phyloP scores from a whole-genome alignment of 2,113 vertebrate genomes.

The Ranitomeya imitator region DNA sequence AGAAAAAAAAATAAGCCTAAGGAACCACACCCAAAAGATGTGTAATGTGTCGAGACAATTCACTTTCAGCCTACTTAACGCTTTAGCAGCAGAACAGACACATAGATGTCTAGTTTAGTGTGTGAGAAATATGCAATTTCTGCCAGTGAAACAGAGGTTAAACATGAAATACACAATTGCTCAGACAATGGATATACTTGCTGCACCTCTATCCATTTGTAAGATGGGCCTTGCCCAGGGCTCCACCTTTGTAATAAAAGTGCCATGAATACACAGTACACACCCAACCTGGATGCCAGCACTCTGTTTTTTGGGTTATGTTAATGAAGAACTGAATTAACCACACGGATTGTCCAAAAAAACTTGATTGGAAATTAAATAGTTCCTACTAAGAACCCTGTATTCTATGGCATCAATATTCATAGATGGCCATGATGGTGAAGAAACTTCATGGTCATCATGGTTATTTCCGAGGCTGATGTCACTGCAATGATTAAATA shows the following conservation, averaged over 20 bases:
- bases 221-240: constrained; percentile 49
- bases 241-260: constrained; percentile 57
- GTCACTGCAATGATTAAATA: constrained; percentile 48
- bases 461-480: constrained; percentile 24
- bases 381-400: too few species aligned
- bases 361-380: background rate
- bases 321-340: background rate
- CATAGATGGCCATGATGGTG: background rate
- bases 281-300: constrained; percentile 52
- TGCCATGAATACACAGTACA: constrained; percentile 53
- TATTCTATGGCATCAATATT: background rate
- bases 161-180: constrained; percentile 43
- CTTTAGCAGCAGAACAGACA: background rate
- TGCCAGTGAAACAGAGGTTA: constrained; percentile 39
- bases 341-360: background rate
- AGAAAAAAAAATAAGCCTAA: constrained; percentile 52
- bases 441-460: constrained; percentile 1
- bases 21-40: constrained; percentile 57
- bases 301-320: constrained; percentile 17
- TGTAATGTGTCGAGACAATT: constrained; percentile 58
- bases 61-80: constrained; percentile 53
- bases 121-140: background rate
- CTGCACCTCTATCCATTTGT: constrained; percentile 56
- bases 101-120: background rate
- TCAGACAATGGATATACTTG: constrained; percentile 49